Evolutionary conservation across 2,113 vertebrate genomes (phyloP), one percentile per base, ranked within the genome.

Genomic region (Tetrao urogallus): DNA sequence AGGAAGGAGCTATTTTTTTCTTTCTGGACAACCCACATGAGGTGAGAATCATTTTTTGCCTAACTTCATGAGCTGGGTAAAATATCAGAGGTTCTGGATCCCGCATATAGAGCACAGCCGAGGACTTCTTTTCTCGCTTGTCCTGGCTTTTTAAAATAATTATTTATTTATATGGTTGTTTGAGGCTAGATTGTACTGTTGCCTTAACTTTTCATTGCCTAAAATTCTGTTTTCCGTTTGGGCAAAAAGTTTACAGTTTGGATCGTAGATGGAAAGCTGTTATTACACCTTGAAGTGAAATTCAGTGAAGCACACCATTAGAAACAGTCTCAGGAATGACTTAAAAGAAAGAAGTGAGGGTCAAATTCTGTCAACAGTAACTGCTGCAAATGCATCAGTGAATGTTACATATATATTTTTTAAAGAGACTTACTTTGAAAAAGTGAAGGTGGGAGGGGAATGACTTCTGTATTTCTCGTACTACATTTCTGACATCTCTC

Each of bases 221-320:
- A n/a, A 38, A 81, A 36, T 67, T 94, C 58, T 47, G 25, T 89
- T 92, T 90, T 84, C 80, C 28, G 32, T 50, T 57, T 95, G 61
- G 32, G 42, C 32, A 74, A 83, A 58, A 6, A 74, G 50, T 24
- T 69, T 70, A 67, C 1, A 2, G 21, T 61, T 89, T 82, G 52
- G 70, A 56, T 88, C 45, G 19, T 32, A 81, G 60, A 38, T 70
- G 60, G 76, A 86, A 36, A 74, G 61, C 47, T 88, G 42, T 40
- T 47, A 12, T 70, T 74, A 50, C n/a, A 38, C 69, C 60, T 70
- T 42, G 19, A 64, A 89, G 67, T 69, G 20, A 70, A 88, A 88
- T 40, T 70, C 43, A 79, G 21, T 8, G 45, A 93, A 73, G 42
- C 48, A 58, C 14, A 4, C 13, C 32, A 66, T 45, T 14, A 54